Conservation (phyloP, 35 echinoderm and acorn worm species). For the Diadema setosum region DNA sequence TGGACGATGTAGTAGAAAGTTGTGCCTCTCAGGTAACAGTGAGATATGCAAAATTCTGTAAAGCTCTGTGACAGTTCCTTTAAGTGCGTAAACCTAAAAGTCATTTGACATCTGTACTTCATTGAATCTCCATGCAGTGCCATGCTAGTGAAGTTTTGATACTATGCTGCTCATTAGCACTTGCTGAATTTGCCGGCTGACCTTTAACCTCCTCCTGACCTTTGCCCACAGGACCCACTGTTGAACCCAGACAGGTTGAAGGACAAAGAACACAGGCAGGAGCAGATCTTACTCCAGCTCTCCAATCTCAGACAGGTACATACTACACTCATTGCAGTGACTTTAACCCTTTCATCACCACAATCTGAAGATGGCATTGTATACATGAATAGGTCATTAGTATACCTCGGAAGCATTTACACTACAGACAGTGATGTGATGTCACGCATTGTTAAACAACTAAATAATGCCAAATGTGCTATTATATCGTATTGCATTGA, state of each 20-base stretch:
- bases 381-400: neutral
- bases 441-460: neutral
- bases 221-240: conserved; percentile 72
- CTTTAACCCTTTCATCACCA: neutral
- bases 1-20: too few species aligned
- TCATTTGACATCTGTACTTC: too few species aligned
- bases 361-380: neutral
- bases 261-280: conserved; percentile 73
- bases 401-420: neutral
- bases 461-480: neutral
- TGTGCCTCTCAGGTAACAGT: too few species aligned
- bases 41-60: too few species aligned
- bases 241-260: conserved; percentile 89
- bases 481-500: neutral
- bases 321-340: neutral
- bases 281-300: conserved; percentile 69
- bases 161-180: too few species aligned
- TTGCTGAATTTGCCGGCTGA: too few species aligned
- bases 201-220: too few species aligned
- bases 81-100: too few species aligned
- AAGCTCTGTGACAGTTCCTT: too few species aligned
- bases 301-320: conserved; percentile 83
- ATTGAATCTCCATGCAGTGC: too few species aligned
- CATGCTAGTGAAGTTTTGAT: too few species aligned
- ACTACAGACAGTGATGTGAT: neutral